Conservation (phyloP, 2,113 vertebrate species). For the Spea bombifrons region DNA sequence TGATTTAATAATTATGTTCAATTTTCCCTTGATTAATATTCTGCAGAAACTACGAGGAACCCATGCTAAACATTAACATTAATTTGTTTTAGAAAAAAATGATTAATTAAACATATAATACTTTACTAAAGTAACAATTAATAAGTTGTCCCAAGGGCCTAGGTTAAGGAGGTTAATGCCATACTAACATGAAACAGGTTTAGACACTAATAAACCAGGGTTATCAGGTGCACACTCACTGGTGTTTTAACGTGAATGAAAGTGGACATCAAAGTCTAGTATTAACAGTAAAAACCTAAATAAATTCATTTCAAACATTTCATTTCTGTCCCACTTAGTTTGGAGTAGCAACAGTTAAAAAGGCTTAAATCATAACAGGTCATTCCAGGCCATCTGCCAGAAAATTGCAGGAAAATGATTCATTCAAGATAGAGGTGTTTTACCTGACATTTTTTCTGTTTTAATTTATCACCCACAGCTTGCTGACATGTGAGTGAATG, state of each 20-base stretch:
- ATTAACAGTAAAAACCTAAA: no score
- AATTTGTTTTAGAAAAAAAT: no score
- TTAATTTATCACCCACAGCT: conserved; percentile 66
- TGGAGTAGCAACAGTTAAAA: conserved; percentile 29
- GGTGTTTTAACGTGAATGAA: background rate
- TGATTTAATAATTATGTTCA: no score
- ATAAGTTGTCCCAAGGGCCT: background rate
- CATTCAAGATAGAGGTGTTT: conserved; percentile 27
- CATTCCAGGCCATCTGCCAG: conserved; percentile 58
- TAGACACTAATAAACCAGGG: background rate
- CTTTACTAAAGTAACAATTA: background rate
- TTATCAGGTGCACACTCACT: background rate
- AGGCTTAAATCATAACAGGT: conserved; percentile 52
- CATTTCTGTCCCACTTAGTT: background rate
- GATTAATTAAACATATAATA: background rate
- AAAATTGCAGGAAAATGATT: conserved; percentile 63
- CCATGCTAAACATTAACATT: no score
- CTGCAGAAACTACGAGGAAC: no score
- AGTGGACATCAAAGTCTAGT: no score
- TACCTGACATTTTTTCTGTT: conserved; percentile 55
- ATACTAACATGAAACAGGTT: background rate
- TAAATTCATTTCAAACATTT: background rate
- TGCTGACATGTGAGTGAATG: conserved; percentile 64
- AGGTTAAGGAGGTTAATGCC: background rate
- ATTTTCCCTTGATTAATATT: no score